phyloP scores from a whole-genome alignment of 2,888 invertebrate species.

The Clepsis dumicolana region DNA sequence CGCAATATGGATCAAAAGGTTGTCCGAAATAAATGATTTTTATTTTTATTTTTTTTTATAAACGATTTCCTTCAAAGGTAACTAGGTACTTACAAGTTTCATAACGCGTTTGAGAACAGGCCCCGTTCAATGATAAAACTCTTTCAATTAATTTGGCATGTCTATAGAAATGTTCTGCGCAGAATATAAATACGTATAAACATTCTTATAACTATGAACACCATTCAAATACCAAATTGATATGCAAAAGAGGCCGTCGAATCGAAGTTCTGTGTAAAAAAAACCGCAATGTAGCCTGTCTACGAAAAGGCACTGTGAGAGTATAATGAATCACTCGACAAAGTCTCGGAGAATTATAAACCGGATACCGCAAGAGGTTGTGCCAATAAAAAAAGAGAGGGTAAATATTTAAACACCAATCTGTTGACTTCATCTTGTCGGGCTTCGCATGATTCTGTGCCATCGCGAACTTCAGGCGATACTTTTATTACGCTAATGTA shows the following conservation, averaged over 20 bases:
- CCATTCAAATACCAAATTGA: slow-evolving; percentile 51
- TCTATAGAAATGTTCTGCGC: slow-evolving; percentile 30
- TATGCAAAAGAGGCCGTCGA: slow-evolving; percentile 53
- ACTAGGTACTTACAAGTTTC: slow-evolving; percentile 18
- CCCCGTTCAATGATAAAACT: slow-evolving; percentile 1
- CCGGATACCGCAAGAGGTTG: slow-evolving; percentile 46
- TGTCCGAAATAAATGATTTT: too few species aligned
- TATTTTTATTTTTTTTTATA: too few species aligned
- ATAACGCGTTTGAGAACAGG: slow-evolving; percentile 17
- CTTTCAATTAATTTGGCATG: not conserved
- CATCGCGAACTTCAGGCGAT: slow-evolving; percentile 8
- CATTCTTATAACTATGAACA: slow-evolving; percentile 40
- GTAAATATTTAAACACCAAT: slow-evolving; percentile 41
- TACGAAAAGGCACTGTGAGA: slow-evolving; percentile 58
- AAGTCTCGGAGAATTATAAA: slow-evolving; percentile 61
- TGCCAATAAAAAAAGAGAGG: slow-evolving; percentile 41
- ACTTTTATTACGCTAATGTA: not conserved
- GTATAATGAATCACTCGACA: slow-evolving; percentile 69
- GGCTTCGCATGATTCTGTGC: slow-evolving; percentile 9
- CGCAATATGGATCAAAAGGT: too few species aligned
- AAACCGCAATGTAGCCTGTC: slow-evolving; percentile 50
- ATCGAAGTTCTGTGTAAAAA: slow-evolving; percentile 63
- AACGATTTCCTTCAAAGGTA: slow-evolving; percentile 24
- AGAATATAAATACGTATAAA: slow-evolving; percentile 38
- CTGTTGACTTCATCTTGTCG: slow-evolving; percentile 18